Base-by-base conservation (phyloP, 2,113 vertebrate genomes). In the Paracyprichromis sp. region DNA sequence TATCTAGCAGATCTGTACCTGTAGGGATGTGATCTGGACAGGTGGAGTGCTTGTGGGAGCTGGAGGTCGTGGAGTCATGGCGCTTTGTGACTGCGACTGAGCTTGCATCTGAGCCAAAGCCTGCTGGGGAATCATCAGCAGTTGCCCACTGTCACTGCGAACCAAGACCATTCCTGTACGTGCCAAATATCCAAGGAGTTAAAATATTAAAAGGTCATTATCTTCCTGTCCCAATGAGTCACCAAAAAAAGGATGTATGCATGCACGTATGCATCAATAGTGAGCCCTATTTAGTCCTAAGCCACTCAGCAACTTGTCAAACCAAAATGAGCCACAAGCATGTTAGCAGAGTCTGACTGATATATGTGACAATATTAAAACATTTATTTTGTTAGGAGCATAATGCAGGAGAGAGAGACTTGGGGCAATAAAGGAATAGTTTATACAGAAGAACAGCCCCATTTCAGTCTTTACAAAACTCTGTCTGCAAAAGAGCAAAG, bases 61-160 rank as follows among this genome's bases (percentile, higher is more conserved):
- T n/a, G 97, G 96, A 59, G 98, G 97, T 85, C 97, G 96, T 80
- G 97, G 97, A 17, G 97, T 96, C 97, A 98, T 97, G 93, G 97
- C 96, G 54, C 96, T 97, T 92, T 98, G 98, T 88, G 98, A 96
- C 95, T 98, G 98, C 16, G 98, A 96, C 94, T 99, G 98, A 82
- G 98, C 97, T 95, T 98, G 98, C 97, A 98, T 98, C 95, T 99
- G 98, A 3, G 98, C 98, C 96, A 99, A 90, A 53, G 97, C 96
- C 91, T 99, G 98, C 94, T 99, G 98, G 87, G 97, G 98, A 90
- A 99, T 98, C 97, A 99, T 96, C 88, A 99, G 88, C 93, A 99
- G 90, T 96, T 99, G 98, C 87, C 98, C 98, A 0, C 97, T 98
- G 93, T 99, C 98, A 6, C 97, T 98, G 21, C 98, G 97, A 88